phyloP scores from a whole-genome alignment of 2,113 vertebrate genomes.

The Python bivittatus region DNA sequence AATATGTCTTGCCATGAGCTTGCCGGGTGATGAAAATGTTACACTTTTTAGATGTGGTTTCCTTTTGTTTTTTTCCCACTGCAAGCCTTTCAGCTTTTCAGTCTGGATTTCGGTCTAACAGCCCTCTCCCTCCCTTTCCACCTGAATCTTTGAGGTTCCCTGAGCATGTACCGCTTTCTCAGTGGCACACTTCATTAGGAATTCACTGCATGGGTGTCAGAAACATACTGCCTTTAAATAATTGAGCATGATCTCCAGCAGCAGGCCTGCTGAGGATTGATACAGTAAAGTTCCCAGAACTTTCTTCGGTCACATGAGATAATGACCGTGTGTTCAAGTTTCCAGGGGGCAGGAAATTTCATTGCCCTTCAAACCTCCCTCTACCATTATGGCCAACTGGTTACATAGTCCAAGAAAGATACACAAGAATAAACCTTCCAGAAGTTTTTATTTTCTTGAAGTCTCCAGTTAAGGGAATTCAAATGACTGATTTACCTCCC shows the following conservation, averaged over 20 bases:
- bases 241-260: background rate
- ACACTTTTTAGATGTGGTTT: background rate
- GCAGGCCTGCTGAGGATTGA: accelerated
- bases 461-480: background rate
- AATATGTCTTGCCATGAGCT: background rate
- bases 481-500: background rate
- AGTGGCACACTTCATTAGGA: constrained; percentile 5
- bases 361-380: constrained; percentile 7
- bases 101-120: background rate
- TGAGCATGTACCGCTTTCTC: background rate
- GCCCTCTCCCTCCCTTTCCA: background rate
- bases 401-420: constrained; percentile 18
- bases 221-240: background rate
- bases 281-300: background rate
- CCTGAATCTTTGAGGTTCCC: constrained; percentile 29
- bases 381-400: background rate
- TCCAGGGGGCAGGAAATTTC: background rate
- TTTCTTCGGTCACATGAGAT: background rate
- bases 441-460: constrained; percentile 21
- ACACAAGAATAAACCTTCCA: background rate
- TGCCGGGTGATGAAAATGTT: background rate
- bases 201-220: background rate
- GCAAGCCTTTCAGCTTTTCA: background rate
- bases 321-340: background rate
- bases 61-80: background rate